These are phyloP conservation scores for Drosophila neonasuta DNA, from an alignment of 2,888 invertebrate genomes.

Conservation along the genomic window DNA sequence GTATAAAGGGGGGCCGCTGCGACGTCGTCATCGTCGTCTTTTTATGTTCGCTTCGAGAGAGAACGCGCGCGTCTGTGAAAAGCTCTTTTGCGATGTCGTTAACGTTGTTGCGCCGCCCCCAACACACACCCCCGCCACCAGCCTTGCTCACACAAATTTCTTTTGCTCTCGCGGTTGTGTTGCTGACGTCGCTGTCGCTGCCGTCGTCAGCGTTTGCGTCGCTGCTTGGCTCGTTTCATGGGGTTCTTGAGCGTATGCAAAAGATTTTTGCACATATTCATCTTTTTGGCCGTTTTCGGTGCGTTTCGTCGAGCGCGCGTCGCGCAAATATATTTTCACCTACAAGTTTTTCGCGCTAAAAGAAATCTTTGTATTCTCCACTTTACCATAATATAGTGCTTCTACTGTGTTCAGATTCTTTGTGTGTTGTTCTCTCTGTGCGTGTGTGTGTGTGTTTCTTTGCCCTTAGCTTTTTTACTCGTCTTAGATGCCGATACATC, in stretches of 20 bases:
- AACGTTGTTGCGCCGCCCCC: conserved; percentile 51
- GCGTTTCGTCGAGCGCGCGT: conserved; percentile 79
- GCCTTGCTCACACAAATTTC: conserved; percentile 50
- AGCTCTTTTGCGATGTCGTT: conserved; percentile 58
- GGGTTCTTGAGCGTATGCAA: conserved; percentile 82
- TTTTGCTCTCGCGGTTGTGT: conserved; percentile 53
- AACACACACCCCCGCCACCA: conserved; percentile 52
- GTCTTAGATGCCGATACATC: conserved; percentile 59
- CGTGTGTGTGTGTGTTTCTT: conserved; percentile 30
- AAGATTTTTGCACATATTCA: conserved; percentile 82
- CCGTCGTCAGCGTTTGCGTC: conserved; percentile 55
- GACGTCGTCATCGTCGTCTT: conserved; percentile 57
- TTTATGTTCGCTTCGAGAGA: conserved; percentile 64
- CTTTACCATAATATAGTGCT: conserved; percentile 16
- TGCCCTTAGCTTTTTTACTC: conserved; percentile 27
- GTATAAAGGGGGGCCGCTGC: conserved; percentile 16
- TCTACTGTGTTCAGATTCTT: conserved; percentile 39
- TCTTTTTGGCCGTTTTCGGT: conserved; percentile 82
- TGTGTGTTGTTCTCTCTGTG: conserved; percentile 29
- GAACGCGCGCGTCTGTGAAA: conserved; percentile 66
- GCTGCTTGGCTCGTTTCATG: conserved; percentile 59
- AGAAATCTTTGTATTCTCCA: conserved; percentile 49
- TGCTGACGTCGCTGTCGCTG: conserved; percentile 44
- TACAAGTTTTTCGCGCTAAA: conserved; percentile 67
- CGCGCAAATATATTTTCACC: conserved; percentile 47